phyloP scores from a whole-genome alignment of 2,113 vertebrate genomes.

The Saccopteryx bilineata region DNA sequence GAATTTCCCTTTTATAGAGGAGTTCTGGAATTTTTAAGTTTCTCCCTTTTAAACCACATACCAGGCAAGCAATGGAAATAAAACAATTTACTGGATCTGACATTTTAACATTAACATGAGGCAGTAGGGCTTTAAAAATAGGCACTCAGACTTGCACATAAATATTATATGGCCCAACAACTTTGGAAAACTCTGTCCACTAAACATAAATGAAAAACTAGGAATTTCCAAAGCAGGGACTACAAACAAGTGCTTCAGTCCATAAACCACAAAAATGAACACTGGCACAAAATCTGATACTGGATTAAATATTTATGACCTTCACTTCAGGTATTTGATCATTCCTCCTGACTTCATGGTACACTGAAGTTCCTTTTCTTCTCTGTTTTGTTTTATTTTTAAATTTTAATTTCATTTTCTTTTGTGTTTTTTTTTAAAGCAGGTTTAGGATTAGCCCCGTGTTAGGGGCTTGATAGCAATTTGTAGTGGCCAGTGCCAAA shows the following conservation, averaged over 20 bases:
- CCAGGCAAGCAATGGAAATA: not conserved
- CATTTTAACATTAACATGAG: conserved; percentile 34
- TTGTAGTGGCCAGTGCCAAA: conserved; percentile 24
- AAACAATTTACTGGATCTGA: conserved; percentile 30
- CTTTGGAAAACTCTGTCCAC: not conserved
- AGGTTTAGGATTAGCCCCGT: not conserved
- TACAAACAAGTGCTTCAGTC: conserved; percentile 20
- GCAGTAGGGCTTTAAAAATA: conserved; percentile 43
- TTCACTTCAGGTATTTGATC: conserved; percentile 13
- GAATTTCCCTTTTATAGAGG: conserved; percentile 59
- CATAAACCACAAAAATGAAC: conserved; percentile 29
- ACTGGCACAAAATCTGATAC: conserved; percentile 14
- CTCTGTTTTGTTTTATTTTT: not conserved
- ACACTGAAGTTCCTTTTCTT: not conserved
- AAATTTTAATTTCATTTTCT: not conserved
- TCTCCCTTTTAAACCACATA: not conserved
- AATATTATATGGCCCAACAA: conserved; percentile 10
- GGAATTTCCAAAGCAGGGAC: not conserved
- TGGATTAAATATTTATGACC: conserved; percentile 27
- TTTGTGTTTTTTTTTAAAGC: conserved; percentile 36
- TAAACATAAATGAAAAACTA: conserved; percentile 39
- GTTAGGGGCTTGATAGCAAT: conserved; percentile 32
- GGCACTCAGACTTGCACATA: conserved; percentile 29
- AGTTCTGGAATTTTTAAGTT: not conserved
- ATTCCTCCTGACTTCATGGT: not conserved